Evolutionary conservation across 2,797 vertebrate genomes (phyloP).

Genomic region (Platyrinchus mystaceus): DNA sequence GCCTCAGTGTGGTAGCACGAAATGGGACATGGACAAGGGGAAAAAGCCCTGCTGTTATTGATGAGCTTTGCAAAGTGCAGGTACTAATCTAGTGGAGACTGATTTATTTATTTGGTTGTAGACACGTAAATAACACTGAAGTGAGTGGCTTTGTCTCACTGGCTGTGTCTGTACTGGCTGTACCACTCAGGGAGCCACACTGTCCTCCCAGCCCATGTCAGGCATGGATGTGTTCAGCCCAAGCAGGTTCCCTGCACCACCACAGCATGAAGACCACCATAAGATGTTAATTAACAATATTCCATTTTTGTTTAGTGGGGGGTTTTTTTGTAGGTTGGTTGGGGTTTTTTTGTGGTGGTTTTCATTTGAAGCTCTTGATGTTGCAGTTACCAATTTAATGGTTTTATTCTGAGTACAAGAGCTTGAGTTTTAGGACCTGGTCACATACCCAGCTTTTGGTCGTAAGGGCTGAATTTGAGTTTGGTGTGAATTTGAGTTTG

Average conservation of each 20-base stretch:
- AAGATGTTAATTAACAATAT: background rate
- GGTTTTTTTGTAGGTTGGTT: background rate
- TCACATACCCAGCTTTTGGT: background rate
- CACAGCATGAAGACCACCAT: rapidly evolving
- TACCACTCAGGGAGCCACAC: rapidly evolving
- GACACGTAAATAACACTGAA: background rate
- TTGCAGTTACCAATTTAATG: background rate
- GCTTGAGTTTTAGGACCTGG: background rate
- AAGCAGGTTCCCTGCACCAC: background rate
- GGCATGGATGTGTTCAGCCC: background rate
- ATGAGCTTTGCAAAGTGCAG: background rate
- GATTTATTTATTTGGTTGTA: background rate
- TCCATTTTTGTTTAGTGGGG: background rate
- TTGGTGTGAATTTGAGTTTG: background rate
- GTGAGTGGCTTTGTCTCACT: background rate
- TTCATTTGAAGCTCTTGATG: background rate
- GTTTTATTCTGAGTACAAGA: background rate
- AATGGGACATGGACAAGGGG: rapidly evolving
- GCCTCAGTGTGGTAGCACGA: background rate
- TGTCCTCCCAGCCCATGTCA: background rate
- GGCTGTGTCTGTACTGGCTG: background rate
- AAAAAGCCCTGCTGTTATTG: background rate
- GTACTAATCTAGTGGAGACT: background rate
- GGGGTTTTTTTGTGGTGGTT: background rate
- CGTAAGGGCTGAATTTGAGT: background rate